Percentiles rank a stretch among this genome's conserved stretches.
Evolutionary conservation across 2,113 vertebrate genomes (phyloP).

Genomic region (Pyxicephalus adspersus): DNA sequence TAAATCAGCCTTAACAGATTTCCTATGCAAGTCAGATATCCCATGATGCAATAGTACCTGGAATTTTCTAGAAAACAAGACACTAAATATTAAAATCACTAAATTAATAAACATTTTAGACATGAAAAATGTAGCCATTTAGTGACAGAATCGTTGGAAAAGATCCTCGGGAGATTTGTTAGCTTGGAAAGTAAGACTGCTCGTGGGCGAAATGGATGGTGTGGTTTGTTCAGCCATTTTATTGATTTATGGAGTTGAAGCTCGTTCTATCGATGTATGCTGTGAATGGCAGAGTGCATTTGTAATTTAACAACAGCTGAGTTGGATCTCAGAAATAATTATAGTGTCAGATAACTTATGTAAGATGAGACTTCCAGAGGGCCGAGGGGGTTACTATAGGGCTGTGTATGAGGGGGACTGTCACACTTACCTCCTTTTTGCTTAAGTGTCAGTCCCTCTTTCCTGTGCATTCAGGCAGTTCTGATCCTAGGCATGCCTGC

Average conservation of each 20-base stretch:
- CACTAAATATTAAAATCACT: slow-evolving; percentile 1
- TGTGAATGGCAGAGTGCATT: not conserved
- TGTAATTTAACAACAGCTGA: not conserved
- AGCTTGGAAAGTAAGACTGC: not conserved
- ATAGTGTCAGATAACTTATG: not conserved
- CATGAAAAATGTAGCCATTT: slow-evolving; percentile 19
- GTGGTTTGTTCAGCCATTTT: slow-evolving; percentile 21
- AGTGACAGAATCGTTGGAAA: not conserved
- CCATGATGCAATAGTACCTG: no score
- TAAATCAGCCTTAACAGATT: not conserved
- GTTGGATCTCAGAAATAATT: not conserved
- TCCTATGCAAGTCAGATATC: not conserved
- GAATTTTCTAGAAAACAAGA: not conserved
- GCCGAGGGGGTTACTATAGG: no score
- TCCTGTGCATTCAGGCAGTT: no score
- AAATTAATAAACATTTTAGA: slow-evolving; percentile 22
- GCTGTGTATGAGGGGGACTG: no score
- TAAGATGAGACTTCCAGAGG: no score
- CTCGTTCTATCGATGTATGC: not conserved
- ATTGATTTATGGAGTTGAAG: slow-evolving; percentile 17
- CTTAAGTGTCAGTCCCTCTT: no score
- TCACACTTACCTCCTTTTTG: no score
- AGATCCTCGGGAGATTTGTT: not conserved
- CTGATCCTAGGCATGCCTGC: no score
- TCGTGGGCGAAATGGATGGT: not conserved